These are phyloP conservation scores for Brachionus rubens DNA, from an alignment of 1,140 invertebrate species.

Conservation along the genomic window DNA sequence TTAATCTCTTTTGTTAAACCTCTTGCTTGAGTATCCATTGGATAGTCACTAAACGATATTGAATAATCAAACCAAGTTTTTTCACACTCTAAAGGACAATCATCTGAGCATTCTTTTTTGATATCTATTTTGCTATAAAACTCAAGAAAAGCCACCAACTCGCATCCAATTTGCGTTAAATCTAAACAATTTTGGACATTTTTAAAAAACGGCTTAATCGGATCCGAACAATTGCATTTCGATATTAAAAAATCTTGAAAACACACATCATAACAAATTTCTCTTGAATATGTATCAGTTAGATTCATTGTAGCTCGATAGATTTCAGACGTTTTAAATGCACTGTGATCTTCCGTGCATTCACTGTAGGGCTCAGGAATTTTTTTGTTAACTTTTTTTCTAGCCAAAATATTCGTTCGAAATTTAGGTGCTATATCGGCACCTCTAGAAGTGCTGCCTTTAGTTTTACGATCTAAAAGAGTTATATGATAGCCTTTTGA, in stretches of 20 bases:
- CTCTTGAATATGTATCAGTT: not conserved
- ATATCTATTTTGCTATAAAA: not conserved
- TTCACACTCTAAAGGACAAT: slow-evolving; percentile 33
- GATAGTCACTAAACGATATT: not conserved
- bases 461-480: not conserved
- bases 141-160: not conserved
- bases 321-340: not conserved
- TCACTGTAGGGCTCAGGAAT: not conserved
- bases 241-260: not conserved
- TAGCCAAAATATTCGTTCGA: not conserved
- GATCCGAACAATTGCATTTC: not conserved
- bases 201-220: not conserved
- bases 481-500: not conserved
- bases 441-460: not conserved
- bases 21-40: not conserved
- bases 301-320: not conserved
- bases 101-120: not conserved
- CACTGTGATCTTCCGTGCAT: not conserved
- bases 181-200: not conserved
- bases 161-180: not conserved
- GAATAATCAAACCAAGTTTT: not conserved
- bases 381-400: not conserved
- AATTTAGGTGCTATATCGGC: not conserved
- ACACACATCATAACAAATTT: not conserved
- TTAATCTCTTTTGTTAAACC: not conserved